Conservation (phyloP, 2,113 vertebrate genomes). For the Oostethus manadensis region DNA sequence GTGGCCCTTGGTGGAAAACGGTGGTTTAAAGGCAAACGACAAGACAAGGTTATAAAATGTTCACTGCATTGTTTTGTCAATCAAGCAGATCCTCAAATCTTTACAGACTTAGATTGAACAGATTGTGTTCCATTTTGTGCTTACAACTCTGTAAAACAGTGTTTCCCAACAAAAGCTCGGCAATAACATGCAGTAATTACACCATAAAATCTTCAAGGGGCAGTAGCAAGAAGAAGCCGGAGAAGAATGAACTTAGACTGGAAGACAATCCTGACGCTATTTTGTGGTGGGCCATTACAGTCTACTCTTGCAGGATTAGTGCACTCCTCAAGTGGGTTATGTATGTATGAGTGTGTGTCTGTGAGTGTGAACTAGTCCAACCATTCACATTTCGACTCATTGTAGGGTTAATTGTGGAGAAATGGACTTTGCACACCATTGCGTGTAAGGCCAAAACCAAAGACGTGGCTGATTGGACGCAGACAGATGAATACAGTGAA, state of each 20-base stretch:
- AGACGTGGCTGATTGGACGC: constrained; percentile 35
- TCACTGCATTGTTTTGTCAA: constrained; percentile 39
- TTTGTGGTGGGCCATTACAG: constrained; percentile 56
- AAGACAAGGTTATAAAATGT: constrained; percentile 31
- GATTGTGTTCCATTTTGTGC: constrained; percentile 16
- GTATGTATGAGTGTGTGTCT: constrained; percentile 6
- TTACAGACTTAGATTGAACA: constrained; percentile 32
- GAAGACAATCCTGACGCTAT: constrained; percentile 19
- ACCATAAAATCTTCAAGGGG: constrained; percentile 46
- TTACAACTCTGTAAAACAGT: constrained; percentile 44
- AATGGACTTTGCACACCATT: constrained; percentile 39
- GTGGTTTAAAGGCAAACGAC: constrained; percentile 8
- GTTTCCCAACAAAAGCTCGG: constrained; percentile 50
- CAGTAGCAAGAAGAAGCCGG: constrained; percentile 36
- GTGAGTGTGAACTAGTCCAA: constrained; percentile 13
- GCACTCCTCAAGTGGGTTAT: constrained; percentile 9
- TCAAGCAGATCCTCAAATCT: constrained; percentile 26
- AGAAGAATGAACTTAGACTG: constrained; percentile 34
- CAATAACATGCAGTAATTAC: constrained; percentile 36
- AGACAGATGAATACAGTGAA: constrained; percentile 41
- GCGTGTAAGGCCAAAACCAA: constrained; percentile 14
- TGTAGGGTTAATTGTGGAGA: background rate
- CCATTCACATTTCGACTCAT: constrained; percentile 32
- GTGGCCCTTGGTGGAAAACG: too few relatives aligned
- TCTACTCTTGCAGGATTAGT: constrained; percentile 25